Conservation (phyloP, 2,113 vertebrate genomes). For the Cebidichthys violaceus region DNA sequence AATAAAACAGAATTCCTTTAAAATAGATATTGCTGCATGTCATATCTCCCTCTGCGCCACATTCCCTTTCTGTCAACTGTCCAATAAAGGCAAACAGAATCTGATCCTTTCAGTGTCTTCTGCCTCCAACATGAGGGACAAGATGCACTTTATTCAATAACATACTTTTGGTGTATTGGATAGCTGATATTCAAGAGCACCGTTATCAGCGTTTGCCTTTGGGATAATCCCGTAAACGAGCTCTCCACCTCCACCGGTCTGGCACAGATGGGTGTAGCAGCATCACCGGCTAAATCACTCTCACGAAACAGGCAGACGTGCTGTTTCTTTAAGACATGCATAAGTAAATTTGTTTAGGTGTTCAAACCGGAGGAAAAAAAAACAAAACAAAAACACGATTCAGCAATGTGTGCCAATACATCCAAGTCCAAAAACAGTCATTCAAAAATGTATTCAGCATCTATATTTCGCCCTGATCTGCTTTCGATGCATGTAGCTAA, state of each 20-base stretch:
- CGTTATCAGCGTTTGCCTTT: background rate
- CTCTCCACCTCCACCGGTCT: background rate
- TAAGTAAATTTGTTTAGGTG: background rate
- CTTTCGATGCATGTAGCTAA: conserved; percentile 31
- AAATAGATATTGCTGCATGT: background rate
- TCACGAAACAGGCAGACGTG: conserved; percentile 15
- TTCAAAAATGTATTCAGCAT: conserved; percentile 18
- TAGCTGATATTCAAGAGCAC: background rate
- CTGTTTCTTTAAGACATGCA: conserved; percentile 6
- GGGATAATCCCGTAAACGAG: background rate
- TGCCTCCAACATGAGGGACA: background rate
- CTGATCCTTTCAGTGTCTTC: background rate
- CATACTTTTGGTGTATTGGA: background rate
- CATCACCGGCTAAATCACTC: background rate
- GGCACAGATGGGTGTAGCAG: background rate
- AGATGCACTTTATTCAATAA: background rate
- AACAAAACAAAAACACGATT: conserved; percentile 18
- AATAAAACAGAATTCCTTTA: background rate
- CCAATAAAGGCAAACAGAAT: background rate
- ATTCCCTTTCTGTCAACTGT: background rate
- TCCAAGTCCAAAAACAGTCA: background rate
- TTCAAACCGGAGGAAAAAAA: too few relatives aligned
- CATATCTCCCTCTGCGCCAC: background rate
- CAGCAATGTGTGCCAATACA: conserved; percentile 2
- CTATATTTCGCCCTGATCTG: conserved; percentile 16